Conservation (phyloP, 2,797 vertebrate species). For the Ispidina picta region DNA sequence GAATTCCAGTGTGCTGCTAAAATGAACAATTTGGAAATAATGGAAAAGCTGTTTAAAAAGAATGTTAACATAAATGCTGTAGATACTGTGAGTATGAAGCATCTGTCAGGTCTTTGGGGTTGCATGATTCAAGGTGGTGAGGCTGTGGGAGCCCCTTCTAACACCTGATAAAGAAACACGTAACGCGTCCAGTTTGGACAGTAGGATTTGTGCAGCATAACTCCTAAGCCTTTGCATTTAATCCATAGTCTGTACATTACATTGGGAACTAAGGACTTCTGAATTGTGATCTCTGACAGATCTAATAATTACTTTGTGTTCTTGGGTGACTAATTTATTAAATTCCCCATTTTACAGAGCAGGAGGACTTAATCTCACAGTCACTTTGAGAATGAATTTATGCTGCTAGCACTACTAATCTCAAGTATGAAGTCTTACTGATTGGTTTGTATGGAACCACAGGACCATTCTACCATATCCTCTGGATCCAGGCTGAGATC, state of each 20-base stretch:
- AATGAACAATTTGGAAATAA: constrained; percentile 85
- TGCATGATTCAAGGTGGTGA: neutral
- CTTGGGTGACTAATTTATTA: neutral
- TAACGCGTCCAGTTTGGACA: rapidly evolving
- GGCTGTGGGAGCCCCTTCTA: neutral
- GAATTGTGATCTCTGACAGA: neutral
- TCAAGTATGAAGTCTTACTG: neutral
- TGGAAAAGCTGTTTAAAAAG: constrained; percentile 82
- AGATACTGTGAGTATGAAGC: constrained; percentile 82
- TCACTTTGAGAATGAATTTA: neutral
- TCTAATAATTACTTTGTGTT: neutral
- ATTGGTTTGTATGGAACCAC: neutral
- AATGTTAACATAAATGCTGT: constrained; percentile 87
- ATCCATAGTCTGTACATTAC: neutral
- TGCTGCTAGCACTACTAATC: neutral
- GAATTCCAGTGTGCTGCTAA: constrained; percentile 89
- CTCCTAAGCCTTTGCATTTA: neutral
- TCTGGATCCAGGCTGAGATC: neutral
- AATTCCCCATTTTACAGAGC: neutral
- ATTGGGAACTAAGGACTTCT: neutral
- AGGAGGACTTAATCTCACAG: neutral
- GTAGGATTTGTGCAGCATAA: neutral
- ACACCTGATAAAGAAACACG: neutral
- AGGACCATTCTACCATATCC: neutral
- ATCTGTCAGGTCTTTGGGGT: neutral